A percentile compares a stretch with the other conserved stretches of the same genome.
phyloP scores from a whole-genome alignment of 2,888 invertebrate species.

The Cotesia congregata region DNA sequence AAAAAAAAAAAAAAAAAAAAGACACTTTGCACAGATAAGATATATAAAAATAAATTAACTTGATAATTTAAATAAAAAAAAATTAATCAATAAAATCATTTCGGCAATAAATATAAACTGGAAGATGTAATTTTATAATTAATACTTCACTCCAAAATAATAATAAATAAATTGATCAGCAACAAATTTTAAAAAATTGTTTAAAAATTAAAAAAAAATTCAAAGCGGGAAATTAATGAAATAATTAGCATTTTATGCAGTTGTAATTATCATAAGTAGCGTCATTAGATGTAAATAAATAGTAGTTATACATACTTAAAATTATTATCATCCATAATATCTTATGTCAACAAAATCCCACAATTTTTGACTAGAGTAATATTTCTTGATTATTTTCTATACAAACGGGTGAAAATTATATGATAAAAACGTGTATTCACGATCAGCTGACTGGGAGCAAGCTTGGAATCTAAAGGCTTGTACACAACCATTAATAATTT shows the following conservation, averaged over 20 bases:
- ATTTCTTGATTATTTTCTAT: neutral
- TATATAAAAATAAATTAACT: neutral
- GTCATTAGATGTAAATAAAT: neutral
- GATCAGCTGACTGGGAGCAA: neutral
- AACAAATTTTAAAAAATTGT: neutral
- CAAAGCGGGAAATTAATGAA: slow-evolving; percentile 11
- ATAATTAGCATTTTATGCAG: neutral
- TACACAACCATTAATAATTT: neutral
- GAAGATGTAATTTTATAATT: neutral
- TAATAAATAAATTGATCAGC: neutral
- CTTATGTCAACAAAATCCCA: neutral
- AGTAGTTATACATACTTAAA: neutral
- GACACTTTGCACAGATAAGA: too few relatives aligned
- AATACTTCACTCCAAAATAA: neutral
- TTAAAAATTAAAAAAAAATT: neutral
- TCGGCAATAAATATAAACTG: neutral
- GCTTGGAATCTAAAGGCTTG: neutral
- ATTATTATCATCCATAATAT: neutral
- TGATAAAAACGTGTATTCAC: neutral
- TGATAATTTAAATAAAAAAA: neutral
- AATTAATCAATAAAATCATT: neutral
- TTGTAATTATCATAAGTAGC: neutral
- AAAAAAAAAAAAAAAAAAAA: too few relatives aligned
- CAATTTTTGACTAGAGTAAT: neutral
- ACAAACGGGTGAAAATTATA: neutral